Percentiles rank a stretch among this genome's conserved stretches.
Conservation (phyloP, 1,140 invertebrate genomes). For the Drosophila orosa region DNA sequence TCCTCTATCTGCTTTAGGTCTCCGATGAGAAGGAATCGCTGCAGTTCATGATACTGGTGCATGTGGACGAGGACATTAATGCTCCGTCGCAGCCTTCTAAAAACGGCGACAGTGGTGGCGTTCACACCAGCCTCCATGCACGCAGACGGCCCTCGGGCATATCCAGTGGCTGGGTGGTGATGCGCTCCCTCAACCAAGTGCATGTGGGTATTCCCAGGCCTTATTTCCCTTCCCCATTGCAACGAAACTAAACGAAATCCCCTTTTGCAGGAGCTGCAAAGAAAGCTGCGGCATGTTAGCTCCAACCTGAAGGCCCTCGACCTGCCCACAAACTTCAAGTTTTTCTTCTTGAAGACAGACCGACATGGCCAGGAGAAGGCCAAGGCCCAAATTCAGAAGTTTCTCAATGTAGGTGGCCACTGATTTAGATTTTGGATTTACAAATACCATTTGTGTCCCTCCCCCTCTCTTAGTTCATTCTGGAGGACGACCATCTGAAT, state of each 20-base stretch:
- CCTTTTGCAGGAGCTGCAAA: conserved; percentile 89
- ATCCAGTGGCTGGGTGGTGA: conserved; percentile 92
- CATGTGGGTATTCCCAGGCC: conserved; percentile 85
- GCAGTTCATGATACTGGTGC: conserved; percentile 93
- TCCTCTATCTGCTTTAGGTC: conserved; percentile 85
- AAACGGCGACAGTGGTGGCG: conserved; percentile 41
- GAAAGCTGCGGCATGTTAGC: conserved; percentile 92
- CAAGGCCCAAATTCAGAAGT: conserved; percentile 92
- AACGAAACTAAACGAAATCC: background rate
- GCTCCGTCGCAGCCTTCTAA: conserved; percentile 61
- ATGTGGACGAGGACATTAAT: conserved; percentile 87
- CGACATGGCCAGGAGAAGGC: conserved; percentile 92
- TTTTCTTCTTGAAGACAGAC: conserved; percentile 92
- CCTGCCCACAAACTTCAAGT: conserved; percentile 91
- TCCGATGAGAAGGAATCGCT: conserved; percentile 91
- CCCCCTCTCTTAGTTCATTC: conserved; percentile 87
- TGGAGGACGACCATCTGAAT: conserved; percentile 93
- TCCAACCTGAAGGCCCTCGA: conserved; percentile 92
- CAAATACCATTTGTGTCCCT: background rate
- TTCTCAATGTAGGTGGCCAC: conserved; percentile 88
- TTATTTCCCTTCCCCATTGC: too few species aligned
- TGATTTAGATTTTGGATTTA: too few species aligned
- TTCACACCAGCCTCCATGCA: conserved; percentile 25
- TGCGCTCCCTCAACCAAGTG: conserved; percentile 92
- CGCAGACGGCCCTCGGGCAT: conserved; percentile 87